Evolutionary conservation across 2,113 vertebrate species (phyloP), one percentile per base, ranked within the genome.

Genomic region (Hippocampus zosterae): DNA sequence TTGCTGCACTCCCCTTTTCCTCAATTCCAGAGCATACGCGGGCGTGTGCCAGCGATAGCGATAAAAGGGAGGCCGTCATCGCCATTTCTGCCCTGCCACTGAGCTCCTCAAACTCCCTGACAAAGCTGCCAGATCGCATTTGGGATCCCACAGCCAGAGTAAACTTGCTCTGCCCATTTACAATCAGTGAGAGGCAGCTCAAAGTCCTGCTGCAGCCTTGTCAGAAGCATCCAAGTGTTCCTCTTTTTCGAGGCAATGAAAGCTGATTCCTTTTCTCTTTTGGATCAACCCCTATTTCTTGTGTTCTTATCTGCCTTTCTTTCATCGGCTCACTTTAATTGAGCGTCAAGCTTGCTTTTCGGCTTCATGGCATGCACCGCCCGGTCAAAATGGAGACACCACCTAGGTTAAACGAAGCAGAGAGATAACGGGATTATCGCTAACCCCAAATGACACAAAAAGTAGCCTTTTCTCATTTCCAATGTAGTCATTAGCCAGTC

Each of bases 61-160:
- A 91, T 94, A 85, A 93, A 95, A 94, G 92, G 65, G 79, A 52
- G 71, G 78, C 73, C 85, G 85, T 93, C 91, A 69, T 87, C 85
- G 76, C 65, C 78, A 91, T 90, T 92, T 84, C 81, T 85, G 88
- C 91, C 87, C 91, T 83, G 88, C 88, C 87, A 87, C 82, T 75
- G 90, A 91, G 88, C 90, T 78, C 87, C 85, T 92, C 89, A 88
- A 87, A 90, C 91, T 92, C 91, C 82, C 91, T 92, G 91, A 92
- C 91, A 92, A 89, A 88, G 79, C 91, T 94, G 89, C 93, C 92
- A 92, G 87, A 67, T 91, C 88, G 84, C 88, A 93, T 92, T 92
- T 88, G 85, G 83, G 84, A 84, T 71, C 86, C 80, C 90, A 82
- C 85, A 85, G 83, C 62, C 50, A 83, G 68, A 75, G 88, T 90